Evolutionary conservation across 2,888 invertebrate genomes (phyloP).

Genomic region (Lordiphosa andalusiaca): DNA sequence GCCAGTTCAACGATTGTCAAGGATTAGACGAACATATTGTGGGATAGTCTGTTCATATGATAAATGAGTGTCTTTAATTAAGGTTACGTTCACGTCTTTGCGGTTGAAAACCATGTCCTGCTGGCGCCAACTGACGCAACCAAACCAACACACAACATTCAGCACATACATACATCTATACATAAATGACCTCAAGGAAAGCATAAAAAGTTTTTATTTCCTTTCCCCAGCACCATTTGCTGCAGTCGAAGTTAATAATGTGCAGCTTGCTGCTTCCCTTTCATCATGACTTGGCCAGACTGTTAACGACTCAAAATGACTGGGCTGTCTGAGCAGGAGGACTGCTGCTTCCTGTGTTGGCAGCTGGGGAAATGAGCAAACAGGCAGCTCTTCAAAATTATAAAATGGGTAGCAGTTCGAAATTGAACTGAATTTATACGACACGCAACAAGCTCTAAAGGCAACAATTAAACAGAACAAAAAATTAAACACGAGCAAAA

Average conservation of each 20-base stretch:
- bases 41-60: background rate
- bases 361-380: slow-evolving; percentile 3
- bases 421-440: slow-evolving; percentile 10
- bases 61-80: slow-evolving; percentile 9
- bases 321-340: slow-evolving; percentile 6
- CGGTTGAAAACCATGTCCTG: slow-evolving; percentile 5
- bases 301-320: slow-evolving; percentile 14
- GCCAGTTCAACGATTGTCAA: slow-evolving; percentile 30
- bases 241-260: slow-evolving; percentile 54
- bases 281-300: slow-evolving; percentile 13
- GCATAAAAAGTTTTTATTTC: slow-evolving; percentile 10
- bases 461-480: slow-evolving; percentile 9
- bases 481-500: slow-evolving; percentile 19
- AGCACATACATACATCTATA: background rate
- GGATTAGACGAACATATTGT: slow-evolving; percentile 10
- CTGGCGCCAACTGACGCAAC: slow-evolving; percentile 1
- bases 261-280: slow-evolving; percentile 37
- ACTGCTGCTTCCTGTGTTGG: slow-evolving; percentile 12
- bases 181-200: slow-evolving; percentile 44
- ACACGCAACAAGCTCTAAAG: background rate
- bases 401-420: background rate
- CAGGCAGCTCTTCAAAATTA: background rate
- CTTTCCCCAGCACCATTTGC: background rate
- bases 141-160: slow-evolving; percentile 1
- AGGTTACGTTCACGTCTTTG: background rate